Conservation (phyloP, 2,888 invertebrate genomes). For the Dione vanillae region DNA sequence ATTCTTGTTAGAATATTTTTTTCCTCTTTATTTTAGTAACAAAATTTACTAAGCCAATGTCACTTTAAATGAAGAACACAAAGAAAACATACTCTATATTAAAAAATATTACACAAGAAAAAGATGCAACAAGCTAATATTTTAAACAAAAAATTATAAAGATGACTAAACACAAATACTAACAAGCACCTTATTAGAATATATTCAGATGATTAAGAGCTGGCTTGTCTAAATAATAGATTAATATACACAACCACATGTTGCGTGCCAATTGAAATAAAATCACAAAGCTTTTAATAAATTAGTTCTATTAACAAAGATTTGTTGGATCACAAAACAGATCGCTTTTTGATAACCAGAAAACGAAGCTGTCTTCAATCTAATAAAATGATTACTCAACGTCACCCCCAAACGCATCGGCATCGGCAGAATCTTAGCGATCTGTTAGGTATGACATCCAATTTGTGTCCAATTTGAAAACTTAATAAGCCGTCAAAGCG, state of each 20-base stretch:
- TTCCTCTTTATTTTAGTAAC: too few species aligned
- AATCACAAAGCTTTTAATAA: constrained; percentile 33
- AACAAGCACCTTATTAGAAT: constrained; percentile 19
- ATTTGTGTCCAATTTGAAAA: constrained; percentile 83
- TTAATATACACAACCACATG: constrained; percentile 25
- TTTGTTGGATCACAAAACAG: constrained; percentile 52
- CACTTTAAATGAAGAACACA: too few species aligned
- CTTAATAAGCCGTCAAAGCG: constrained; percentile 83
- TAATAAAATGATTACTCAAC: constrained; percentile 68
- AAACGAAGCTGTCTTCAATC: constrained; percentile 75
- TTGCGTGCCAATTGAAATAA: constrained; percentile 38
- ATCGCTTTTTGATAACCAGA: constrained; percentile 79
- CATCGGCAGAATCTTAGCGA: constrained; percentile 63
- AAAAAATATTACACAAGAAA: too few species aligned
- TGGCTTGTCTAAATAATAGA: constrained; percentile 28
- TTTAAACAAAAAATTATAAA: too few species aligned
- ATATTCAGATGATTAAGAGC: constrained; percentile 8
- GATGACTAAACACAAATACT: too few species aligned
- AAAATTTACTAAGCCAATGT: too few species aligned
- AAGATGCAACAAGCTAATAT: too few species aligned
- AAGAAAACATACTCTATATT: too few species aligned
- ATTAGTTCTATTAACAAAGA: constrained; percentile 42
- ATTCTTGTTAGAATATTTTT: too few species aligned
- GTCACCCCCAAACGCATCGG: constrained; percentile 51
- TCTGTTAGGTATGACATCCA: constrained; percentile 80